phyloP scores from a whole-genome alignment of 2,113 vertebrate species.

The Tetraodon nigroviridis region DNA sequence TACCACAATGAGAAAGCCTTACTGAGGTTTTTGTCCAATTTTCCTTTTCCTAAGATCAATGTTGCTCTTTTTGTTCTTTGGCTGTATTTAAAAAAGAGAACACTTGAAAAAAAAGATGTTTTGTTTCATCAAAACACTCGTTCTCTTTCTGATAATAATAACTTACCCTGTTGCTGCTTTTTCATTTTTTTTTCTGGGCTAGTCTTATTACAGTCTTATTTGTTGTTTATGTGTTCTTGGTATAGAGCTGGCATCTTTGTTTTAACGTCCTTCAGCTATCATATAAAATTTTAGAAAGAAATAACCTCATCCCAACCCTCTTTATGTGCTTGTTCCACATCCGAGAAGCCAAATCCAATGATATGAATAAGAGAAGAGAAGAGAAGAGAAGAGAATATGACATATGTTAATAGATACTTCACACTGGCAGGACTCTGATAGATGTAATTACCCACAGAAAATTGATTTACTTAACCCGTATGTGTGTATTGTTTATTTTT shows the following conservation, averaged over 20 bases:
- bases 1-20: slow-evolving; percentile 32
- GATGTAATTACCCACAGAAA: no score
- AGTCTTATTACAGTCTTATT: not conserved
- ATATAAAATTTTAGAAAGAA: not conserved
- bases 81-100: slow-evolving; percentile 14
- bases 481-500: not conserved
- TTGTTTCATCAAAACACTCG: not conserved
- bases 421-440: no score
- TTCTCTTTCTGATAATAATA: not conserved
- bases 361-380: no score
- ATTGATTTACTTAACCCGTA: not conserved
- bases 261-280: not conserved
- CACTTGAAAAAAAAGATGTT: slow-evolving; percentile 6
- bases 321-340: not conserved
- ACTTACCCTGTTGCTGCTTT: slow-evolving; percentile 2
- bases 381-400: not conserved
- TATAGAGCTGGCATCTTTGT: not conserved
- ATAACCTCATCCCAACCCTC: not conserved
- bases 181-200: not conserved
- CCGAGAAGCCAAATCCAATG: slow-evolving; percentile 3
- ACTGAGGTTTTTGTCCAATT: slow-evolving; percentile 30
- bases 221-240: slow-evolving; percentile 10
- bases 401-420: not conserved
- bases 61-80: slow-evolving; percentile 23
- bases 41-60: slow-evolving; percentile 10